These are phyloP conservation scores for Cataglyphis rosenhaueri DNA, from an alignment of 2,888 invertebrate species.

Conservation along the genomic window DNA sequence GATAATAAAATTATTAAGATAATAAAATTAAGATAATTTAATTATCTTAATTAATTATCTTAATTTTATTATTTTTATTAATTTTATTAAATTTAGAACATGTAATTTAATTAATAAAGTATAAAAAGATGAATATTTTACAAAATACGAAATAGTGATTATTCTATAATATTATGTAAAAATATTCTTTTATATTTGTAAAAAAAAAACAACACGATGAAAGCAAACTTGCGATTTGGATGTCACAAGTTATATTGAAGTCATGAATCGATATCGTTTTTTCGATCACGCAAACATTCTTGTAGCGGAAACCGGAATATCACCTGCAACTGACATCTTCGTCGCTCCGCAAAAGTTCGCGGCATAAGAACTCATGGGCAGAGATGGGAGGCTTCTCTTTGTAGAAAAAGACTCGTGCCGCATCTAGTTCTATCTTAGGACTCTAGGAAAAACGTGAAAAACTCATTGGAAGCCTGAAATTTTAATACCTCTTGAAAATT, in stretches of 20 bases:
- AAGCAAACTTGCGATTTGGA: slow-evolving; percentile 15
- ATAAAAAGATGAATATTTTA: neutral
- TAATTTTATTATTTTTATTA: too few relatives aligned
- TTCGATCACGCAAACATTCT: slow-evolving; percentile 42
- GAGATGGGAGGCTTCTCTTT: slow-evolving; percentile 20
- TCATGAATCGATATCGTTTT: slow-evolving; percentile 50
- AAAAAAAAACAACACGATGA: neutral
- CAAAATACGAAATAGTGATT: neutral
- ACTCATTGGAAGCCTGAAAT: slow-evolving; percentile 55
- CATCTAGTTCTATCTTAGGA: slow-evolving; percentile 42
- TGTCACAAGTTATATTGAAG: slow-evolving; percentile 2
- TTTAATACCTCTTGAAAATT: slow-evolving; percentile 53
- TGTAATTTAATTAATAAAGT: too few relatives aligned
- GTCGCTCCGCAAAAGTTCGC: slow-evolving; percentile 43
- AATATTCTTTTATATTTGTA: slow-evolving; percentile 19
- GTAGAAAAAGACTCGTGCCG: slow-evolving; percentile 35
- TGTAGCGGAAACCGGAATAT: slow-evolving; percentile 41
- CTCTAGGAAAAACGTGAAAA: slow-evolving; percentile 44
- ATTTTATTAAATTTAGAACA: too few relatives aligned
- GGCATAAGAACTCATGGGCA: slow-evolving; percentile 26
- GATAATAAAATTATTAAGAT: too few relatives aligned
- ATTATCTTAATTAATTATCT: too few relatives aligned
- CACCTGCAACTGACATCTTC: slow-evolving; percentile 48
- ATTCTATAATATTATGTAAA: slow-evolving; percentile 1
- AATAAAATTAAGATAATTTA: neutral